A percentile compares a stretch with the other conserved stretches of the same genome.
Evolutionary conservation across 2,888 invertebrate species (phyloP).

Genomic region (Acleris sparsana): DNA sequence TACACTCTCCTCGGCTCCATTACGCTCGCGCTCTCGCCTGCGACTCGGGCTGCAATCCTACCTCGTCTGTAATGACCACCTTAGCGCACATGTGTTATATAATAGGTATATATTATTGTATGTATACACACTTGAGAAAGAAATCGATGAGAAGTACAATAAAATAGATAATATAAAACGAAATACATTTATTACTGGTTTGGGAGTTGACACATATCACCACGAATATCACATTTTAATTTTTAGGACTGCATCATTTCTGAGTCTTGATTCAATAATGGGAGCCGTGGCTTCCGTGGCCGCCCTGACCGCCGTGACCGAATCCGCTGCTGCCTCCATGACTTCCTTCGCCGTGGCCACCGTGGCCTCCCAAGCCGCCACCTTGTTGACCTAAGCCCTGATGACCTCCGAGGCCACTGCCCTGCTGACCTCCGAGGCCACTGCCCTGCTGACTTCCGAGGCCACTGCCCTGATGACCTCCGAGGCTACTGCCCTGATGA

Average conservation of each 20-base stretch:
- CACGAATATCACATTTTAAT: neutral
- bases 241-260: too few relatives aligned
- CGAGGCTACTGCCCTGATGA: constrained; percentile 27
- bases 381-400: constrained; percentile 28
- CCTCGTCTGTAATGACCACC: too few relatives aligned
- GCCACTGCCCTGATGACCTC: constrained; percentile 35
- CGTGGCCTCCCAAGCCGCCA: constrained; percentile 24
- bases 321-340: neutral
- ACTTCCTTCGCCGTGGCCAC: constrained; percentile 35
- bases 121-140: too few relatives aligned
- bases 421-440: constrained; percentile 36
- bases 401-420: constrained; percentile 30
- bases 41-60: too few relatives aligned
- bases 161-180: neutral
- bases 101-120: too few relatives aligned
- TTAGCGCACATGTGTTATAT: too few relatives aligned
- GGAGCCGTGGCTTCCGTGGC: constrained; percentile 32
- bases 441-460: constrained; percentile 26
- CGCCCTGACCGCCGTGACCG: constrained; percentile 22
- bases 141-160: neutral
- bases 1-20: too few relatives aligned
- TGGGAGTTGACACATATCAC: constrained; percentile 10
- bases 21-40: too few relatives aligned
- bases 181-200: constrained; percentile 19
- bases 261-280: neutral